These are phyloP conservation scores for Bombus polaris DNA, from an alignment of 1,140 invertebrate species.

Conservation along the genomic window DNA sequence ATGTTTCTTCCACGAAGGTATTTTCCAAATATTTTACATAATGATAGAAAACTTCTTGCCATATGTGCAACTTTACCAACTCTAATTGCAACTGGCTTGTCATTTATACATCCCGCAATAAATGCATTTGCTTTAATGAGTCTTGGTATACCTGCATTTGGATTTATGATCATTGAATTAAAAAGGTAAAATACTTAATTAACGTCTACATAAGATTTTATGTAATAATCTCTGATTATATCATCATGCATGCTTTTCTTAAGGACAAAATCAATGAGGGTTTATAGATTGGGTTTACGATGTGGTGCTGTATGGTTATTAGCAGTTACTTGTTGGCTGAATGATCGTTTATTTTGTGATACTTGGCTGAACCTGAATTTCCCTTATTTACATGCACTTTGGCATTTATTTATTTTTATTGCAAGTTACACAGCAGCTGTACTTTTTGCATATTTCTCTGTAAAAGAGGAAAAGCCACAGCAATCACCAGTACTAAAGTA, in stretches of 20 bases:
- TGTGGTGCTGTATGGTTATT: conserved; percentile 86
- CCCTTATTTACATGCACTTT: conserved; percentile 91
- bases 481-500: conserved; percentile 87
- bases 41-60: conserved; percentile 85
- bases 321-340: conserved; percentile 89
- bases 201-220: neutral
- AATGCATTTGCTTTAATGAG: conserved; percentile 92
- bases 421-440: conserved; percentile 89
- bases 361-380: conserved; percentile 89
- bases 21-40: conserved; percentile 86
- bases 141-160: conserved; percentile 87
- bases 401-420: conserved; percentile 92
- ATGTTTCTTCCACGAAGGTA: conserved; percentile 88
- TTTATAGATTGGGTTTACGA: conserved; percentile 87
- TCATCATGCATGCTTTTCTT: conserved; percentile 64
- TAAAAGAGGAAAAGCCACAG: conserved; percentile 87
- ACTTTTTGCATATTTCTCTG: conserved; percentile 90
- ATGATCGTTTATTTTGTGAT: conserved; percentile 90
- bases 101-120: conserved; percentile 88
- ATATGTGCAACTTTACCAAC: conserved; percentile 84
- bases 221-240: conserved; percentile 22
- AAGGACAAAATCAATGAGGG: conserved; percentile 86
- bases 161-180: conserved; percentile 86
- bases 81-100: conserved; percentile 86
- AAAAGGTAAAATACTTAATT: conserved; percentile 82